Percentiles rank a stretch among this genome's conserved stretches.
Evolutionary conservation across 2,888 invertebrate species (phyloP).

Genomic region (Stenodera caucasica): DNA sequence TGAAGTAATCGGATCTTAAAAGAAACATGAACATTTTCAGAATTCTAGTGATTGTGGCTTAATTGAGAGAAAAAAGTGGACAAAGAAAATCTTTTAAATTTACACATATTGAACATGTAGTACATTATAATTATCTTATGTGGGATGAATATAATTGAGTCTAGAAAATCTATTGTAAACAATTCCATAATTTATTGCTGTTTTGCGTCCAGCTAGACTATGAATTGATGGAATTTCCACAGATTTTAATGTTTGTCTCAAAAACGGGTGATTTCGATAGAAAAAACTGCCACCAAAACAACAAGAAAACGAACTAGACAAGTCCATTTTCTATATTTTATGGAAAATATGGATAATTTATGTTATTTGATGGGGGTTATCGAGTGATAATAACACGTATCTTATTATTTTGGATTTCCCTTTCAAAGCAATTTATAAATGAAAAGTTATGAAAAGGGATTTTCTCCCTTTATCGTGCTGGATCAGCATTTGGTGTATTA

Average conservation of each 20-base stretch:
- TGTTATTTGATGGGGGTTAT: not conserved
- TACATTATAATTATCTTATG: conserved; percentile 2
- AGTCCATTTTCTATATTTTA: too few species aligned
- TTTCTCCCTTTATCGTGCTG: not conserved
- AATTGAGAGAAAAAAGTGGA: too few species aligned
- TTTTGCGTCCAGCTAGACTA: not conserved
- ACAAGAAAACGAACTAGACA: too few species aligned
- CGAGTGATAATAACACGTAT: conserved; percentile 1
- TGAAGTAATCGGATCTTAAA: not conserved
- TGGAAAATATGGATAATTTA: too few species aligned
- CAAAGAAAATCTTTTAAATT: not conserved
- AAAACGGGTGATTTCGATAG: too few species aligned
- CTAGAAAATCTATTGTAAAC: not conserved
- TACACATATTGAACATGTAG: conserved; percentile 1
- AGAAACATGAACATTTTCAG: not conserved
- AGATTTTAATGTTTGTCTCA: too few species aligned
- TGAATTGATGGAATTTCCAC: too few species aligned
- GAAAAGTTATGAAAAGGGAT: conserved; percentile 3
- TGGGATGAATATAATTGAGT: not conserved
- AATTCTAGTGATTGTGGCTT: not conserved
- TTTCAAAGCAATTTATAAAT: not conserved
- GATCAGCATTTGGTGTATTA: not conserved
- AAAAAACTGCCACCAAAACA: too few species aligned
- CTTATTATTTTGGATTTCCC: not conserved
- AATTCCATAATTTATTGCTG: not conserved